Conservation (phyloP, 2,113 vertebrate species). For the Origma solitaria region DNA sequence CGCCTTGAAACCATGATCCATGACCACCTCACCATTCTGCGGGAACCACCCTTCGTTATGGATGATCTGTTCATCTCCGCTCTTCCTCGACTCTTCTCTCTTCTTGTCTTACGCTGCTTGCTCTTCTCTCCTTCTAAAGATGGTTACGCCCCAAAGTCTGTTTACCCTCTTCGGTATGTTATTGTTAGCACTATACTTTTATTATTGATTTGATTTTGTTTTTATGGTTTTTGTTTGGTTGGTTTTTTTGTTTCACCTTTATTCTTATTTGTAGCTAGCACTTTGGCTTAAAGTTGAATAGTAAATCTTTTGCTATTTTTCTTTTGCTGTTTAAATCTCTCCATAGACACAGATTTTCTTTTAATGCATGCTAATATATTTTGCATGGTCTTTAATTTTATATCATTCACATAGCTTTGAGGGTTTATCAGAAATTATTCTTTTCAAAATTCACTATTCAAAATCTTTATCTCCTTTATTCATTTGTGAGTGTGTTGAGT, state of each 20-base stretch:
- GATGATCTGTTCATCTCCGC: conserved; percentile 99
- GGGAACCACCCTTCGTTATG: conserved; percentile 99
- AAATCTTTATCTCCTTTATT: conserved; percentile 84
- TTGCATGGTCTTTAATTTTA: conserved; percentile 90
- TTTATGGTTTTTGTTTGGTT: background rate
- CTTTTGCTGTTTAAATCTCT: conserved; percentile 77
- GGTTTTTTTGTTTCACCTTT: conserved; percentile 76
- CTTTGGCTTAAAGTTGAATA: conserved; percentile 98
- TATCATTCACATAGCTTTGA: conserved; percentile 87
- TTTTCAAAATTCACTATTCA: conserved; percentile 86
- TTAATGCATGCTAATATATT: conserved; percentile 89
- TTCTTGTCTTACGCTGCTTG: conserved; percentile 99
- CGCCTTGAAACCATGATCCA: conserved; percentile 95
- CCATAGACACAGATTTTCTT: conserved; percentile 83
- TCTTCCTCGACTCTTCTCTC: conserved; percentile 99
- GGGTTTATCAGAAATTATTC: conserved; percentile 87
- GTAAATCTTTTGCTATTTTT: conserved; percentile 86
- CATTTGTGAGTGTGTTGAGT: conserved; percentile 81
- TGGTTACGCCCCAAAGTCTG: conserved; percentile 91
- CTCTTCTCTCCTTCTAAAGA: conserved; percentile 91
- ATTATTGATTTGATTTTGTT: conserved; percentile 80
- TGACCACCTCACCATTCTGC: conserved; percentile 99
- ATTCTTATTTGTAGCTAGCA: conserved; percentile 99
- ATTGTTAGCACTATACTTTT: conserved; percentile 93
- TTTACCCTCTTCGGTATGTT: conserved; percentile 94